phyloP scores from a whole-genome alignment of 2,797 vertebrate species.

The Pantherophis vulpinus region DNA sequence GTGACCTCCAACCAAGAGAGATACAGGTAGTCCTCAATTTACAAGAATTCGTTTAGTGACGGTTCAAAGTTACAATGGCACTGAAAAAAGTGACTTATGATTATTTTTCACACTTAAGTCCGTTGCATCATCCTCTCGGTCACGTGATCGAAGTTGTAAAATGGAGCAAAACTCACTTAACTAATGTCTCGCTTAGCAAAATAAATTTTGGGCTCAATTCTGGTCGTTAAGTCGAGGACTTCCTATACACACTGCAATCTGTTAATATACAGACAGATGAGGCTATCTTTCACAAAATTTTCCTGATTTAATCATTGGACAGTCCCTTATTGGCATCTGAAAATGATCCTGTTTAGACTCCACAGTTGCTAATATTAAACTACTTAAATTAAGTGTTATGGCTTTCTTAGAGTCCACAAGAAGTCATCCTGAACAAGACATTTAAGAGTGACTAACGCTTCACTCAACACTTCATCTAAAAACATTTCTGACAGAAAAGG shows the following conservation, averaged over 20 bases:
- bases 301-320: background rate
- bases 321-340: accelerated
- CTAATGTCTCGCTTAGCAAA: too few species aligned
- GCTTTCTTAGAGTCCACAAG: background rate
- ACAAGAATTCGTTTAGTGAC: background rate
- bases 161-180: too few species aligned
- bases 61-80: background rate
- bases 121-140: too few species aligned
- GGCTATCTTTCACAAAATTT: background rate
- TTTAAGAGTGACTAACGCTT: background rate
- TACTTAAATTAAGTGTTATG: background rate
- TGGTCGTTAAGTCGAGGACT: too few species aligned
- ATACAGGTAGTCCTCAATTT: background rate
- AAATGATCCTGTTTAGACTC: background rate
- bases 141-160: too few species aligned
- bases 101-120: background rate
- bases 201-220: too few species aligned
- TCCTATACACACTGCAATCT: background rate
- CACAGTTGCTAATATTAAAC: accelerated
- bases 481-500: background rate
- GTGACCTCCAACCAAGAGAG: background rate
- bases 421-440: background rate
- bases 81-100: background rate
- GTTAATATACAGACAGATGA: background rate
- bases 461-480: background rate